Evolutionary conservation across 2,888 invertebrate species (phyloP), one percentile per base, ranked within the genome.

Genomic region (Linnaemya tessellans): DNA sequence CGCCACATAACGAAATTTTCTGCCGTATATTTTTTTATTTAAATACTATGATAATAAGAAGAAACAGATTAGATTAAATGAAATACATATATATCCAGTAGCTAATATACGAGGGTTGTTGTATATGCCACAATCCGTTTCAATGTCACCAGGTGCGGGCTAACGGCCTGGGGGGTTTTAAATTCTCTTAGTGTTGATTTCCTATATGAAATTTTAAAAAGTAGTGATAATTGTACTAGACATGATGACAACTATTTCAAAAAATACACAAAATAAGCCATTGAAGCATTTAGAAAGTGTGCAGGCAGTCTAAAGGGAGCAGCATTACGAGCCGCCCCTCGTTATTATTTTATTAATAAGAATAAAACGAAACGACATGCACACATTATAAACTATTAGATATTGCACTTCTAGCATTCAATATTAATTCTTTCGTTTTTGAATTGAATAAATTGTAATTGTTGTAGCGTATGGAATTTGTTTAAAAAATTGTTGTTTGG

Each of bases 401-500:
- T 78, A 82, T 73, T 71, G 68, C 71, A 73, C 79, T 74, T 70
- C 78, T 64, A 85, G 73, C 77, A 49, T 56, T 68, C 64, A 11
- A 64, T 35, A 35, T 18, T 18, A 10, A 64, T 56, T 75, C 20
- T 58, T 78, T 56, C 30, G 30, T 56, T 64, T 71, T 71, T 64
- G 35, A 54, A 35, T 46, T n/a, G 20, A 41, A 64, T 60, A 54
- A 35, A 43, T 54, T 30, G 43, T n/a, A 30, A 56, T 75, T 62
- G 60, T 22, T 58, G 60, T 11, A 11, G 20, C 30, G 46, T 11
- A 46, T 62, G 22, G 75, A 64, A 80, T 83, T 86, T 86, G 64
- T 86, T 75, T 86, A 73, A 67, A n/a, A 83, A 67, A 58, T 77
- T 75, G 65, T 60, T 67, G 58, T 51, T 49, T 80, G 78, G 74